Base-by-base conservation (phyloP, 2,888 invertebrate genomes). In the Myopa tessellatipennis region DNA sequence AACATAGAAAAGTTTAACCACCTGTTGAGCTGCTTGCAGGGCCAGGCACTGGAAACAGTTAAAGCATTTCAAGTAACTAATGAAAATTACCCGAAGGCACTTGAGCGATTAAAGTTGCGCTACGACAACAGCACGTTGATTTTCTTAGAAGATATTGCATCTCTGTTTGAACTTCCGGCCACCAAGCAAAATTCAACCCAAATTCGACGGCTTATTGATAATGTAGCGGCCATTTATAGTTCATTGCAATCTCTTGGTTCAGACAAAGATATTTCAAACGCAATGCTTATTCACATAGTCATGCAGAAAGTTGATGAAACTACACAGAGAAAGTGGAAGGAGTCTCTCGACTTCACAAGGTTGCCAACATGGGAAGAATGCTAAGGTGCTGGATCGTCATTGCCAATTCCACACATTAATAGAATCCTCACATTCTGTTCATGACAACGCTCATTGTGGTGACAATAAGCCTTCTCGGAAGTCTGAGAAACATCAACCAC, bases 281-380 rank as follows among this genome's bases (percentile, higher is more conserved):
- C 14, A 79, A 26, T 26, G 26, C 26, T 26, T 26, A 26, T 26
- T 26, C 26, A 26, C 26, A 26, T 26, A 26, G 26, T 75, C 6
- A 79, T 80, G 76, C 61, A 74, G n/a, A 80, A 80, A 38, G 73
- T 77, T 58, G 78, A 80, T 26, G 55, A 74, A 14, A 60, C 77
- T n/a, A 75, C 79, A 34, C 68, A 78, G 58, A 67, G 71, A 50
- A 80, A 80, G 12, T 81, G 79, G 77, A 79, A 79, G 18, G 74
- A 78, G 58, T 69, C 67, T 4, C 68, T 80, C 18, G 78, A 81
- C 40, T 81, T 75, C 55, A 60, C 14, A 0, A 75, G 36, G 34
- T 26, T 79, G 38, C 78, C 77, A n/a, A 74, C 70, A 12, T 79
- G 78, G 78, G 55, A 26, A 12, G 76, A 74, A 4, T 81, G 65